phyloP scores from a whole-genome alignment of 1,140 invertebrate genomes.

The Coenobita brevimanus region DNA sequence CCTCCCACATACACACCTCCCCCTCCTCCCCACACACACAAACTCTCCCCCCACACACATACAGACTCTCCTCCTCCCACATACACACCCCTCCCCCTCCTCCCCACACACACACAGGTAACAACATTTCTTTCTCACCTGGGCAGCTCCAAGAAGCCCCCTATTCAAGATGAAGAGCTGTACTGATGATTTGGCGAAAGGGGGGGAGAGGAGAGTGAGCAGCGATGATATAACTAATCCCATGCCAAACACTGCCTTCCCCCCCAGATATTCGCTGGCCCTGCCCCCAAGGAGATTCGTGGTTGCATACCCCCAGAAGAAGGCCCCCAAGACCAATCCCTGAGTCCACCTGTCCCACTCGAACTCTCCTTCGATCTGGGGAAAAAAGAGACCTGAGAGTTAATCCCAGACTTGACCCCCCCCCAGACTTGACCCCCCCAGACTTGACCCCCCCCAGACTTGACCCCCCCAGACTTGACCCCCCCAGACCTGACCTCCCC shows the following conservation, averaged over 20 bases:
- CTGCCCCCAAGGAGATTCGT: slow-evolving; percentile 85
- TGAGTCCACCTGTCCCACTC: neutral
- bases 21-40: neutral
- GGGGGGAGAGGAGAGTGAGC: slow-evolving; percentile 80
- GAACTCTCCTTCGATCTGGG: neutral
- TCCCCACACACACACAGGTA: neutral
- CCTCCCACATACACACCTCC: neutral
- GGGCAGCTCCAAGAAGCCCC: neutral
- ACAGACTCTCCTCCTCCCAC: neutral
- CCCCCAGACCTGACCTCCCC: too few relatives aligned
- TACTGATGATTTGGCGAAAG: neutral
- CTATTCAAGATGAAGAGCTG: neutral
- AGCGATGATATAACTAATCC: slow-evolving; percentile 81
- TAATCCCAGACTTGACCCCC: too few relatives aligned
- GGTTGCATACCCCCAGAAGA: neutral
- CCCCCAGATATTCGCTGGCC: slow-evolving; percentile 82
- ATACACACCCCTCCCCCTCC: neutral
- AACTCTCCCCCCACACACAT: too few relatives aligned
- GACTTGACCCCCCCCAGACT: too few relatives aligned
- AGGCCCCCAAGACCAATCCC: neutral
- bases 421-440: too few relatives aligned
- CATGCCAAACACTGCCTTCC: slow-evolving; percentile 82
- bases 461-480: too few relatives aligned
- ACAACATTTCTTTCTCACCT: too few relatives aligned
- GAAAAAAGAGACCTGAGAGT: too few relatives aligned